A percentile compares a stretch with the other conserved stretches of the same genome.
phyloP scores from a whole-genome alignment of 2,797 vertebrate genomes.

The Trachurus trachurus region DNA sequence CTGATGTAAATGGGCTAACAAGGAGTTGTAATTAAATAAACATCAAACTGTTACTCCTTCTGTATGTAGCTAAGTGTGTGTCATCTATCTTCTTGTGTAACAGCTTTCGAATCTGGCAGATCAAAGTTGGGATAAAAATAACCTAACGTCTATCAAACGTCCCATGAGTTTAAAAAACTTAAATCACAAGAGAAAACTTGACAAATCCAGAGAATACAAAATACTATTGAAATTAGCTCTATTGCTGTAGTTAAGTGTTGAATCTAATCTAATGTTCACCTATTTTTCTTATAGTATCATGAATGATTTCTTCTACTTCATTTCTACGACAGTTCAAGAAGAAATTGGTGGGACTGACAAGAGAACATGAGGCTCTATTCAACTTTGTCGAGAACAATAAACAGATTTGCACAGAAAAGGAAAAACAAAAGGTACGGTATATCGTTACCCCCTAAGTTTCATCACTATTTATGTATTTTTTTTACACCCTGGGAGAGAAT shows the following conservation, averaged over 20 bases:
- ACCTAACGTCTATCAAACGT: background rate
- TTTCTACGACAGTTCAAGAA: slow-evolving; percentile 86
- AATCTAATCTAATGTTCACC: background rate
- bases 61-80: background rate
- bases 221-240: background rate
- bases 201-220: background rate
- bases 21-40: background rate
- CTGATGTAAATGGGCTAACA: background rate
- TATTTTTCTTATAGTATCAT: background rate
- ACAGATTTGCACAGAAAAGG: slow-evolving; percentile 87
- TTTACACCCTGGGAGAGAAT: background rate
- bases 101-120: background rate
- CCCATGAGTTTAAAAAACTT: too few relatives aligned
- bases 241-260: background rate
- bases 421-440: slow-evolving; percentile 88
- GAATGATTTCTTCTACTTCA: slow-evolving; percentile 1
- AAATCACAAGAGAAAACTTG: background rate
- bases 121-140: slow-evolving; percentile 5
- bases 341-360: slow-evolving; percentile 87
- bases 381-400: slow-evolving; percentile 90
- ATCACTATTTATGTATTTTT: background rate
- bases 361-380: slow-evolving; percentile 90
- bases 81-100: background rate
- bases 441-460: background rate
- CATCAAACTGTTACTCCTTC: background rate